Evolutionary conservation across 2,888 invertebrate species (phyloP).

Genomic region (Seira musarum): DNA sequence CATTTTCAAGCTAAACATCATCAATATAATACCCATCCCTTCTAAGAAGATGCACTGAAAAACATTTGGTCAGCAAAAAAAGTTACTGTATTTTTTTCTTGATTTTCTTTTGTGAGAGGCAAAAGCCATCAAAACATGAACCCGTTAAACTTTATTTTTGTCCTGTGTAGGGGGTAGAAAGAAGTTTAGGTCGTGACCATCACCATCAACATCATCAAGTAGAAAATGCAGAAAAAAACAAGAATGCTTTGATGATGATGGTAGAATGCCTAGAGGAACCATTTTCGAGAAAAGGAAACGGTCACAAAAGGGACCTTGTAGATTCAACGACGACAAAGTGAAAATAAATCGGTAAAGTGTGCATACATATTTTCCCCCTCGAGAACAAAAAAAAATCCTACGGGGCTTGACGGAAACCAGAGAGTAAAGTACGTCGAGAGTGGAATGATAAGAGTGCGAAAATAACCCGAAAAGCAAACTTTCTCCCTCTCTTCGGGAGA

Average conservation of each 20-base stretch:
- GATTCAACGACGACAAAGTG: slow-evolving; percentile 12
- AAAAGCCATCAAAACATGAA: slow-evolving; percentile 7
- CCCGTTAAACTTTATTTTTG: slow-evolving; percentile 1
- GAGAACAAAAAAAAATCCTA: not conserved
- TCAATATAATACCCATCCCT: slow-evolving; percentile 43
- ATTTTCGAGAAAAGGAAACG: slow-evolving; percentile 9
- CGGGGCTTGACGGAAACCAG: not conserved
- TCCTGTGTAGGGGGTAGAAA: not conserved
- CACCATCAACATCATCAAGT: not conserved
- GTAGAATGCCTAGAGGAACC: not conserved
- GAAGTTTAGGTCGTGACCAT: not conserved
- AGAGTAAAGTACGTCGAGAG: not conserved
- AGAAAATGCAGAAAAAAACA: too few relatives aligned
- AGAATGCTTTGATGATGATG: too few relatives aligned
- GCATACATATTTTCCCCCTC: not conserved
- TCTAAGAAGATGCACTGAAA: slow-evolving; percentile 53
- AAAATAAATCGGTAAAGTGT: slow-evolving; percentile 15
- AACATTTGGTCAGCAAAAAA: slow-evolving; percentile 12
- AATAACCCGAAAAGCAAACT: not conserved
- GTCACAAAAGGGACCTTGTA: slow-evolving; percentile 8
- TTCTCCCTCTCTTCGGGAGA: not conserved
- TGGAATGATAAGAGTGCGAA: slow-evolving; percentile 1
- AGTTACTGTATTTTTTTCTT: not conserved
- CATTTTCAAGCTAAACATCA: slow-evolving; percentile 19
- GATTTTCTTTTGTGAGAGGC: not conserved